phyloP scores from a whole-genome alignment of 2,888 invertebrate genomes.

The Leistus spinibarbis region DNA sequence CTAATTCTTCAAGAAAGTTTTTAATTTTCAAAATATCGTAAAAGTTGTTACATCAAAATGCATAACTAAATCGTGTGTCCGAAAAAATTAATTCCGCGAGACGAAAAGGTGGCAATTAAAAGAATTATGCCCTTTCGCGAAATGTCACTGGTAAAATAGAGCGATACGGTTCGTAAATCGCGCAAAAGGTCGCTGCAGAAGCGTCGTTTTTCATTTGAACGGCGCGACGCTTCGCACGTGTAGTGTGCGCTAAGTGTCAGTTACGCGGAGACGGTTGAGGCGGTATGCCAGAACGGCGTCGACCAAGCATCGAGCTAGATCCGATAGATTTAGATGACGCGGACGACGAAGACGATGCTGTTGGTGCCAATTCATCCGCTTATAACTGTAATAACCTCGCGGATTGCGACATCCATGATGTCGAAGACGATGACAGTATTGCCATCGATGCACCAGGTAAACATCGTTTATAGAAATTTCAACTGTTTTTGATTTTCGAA shows the following conservation, averaged over 20 bases:
- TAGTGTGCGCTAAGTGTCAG: conserved; percentile 19
- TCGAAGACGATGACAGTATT: conserved; percentile 6
- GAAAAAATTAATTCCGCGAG: too few species aligned
- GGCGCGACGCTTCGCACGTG: conserved; percentile 8
- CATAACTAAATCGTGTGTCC: too few species aligned
- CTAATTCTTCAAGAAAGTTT: too few species aligned
- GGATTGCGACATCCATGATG: not conserved
- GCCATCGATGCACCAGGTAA: not conserved
- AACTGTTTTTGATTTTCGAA: too few species aligned
- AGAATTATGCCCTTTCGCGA: not conserved
- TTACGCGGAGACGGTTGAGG: conserved; percentile 6
- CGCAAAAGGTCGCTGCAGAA: conserved; percentile 9
- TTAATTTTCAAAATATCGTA: not conserved
- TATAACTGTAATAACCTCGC: not conserved
- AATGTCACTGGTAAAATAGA: conserved; percentile 6
- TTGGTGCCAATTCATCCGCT: not conserved
- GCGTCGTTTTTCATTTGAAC: conserved; percentile 12
- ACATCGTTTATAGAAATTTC: too few species aligned
- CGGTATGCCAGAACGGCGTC: conserved; percentile 15
- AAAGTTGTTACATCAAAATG: not conserved
- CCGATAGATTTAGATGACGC: conserved; percentile 1
- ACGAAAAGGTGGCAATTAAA: not conserved
- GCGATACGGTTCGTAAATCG: conserved; percentile 32
- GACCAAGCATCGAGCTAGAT: conserved; percentile 14
- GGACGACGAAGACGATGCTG: not conserved